A percentile compares a stretch with the other conserved stretches of the same genome.
Evolutionary conservation across 2,113 vertebrate species (phyloP).

Genomic region (Syngnathus scovelli): DNA sequence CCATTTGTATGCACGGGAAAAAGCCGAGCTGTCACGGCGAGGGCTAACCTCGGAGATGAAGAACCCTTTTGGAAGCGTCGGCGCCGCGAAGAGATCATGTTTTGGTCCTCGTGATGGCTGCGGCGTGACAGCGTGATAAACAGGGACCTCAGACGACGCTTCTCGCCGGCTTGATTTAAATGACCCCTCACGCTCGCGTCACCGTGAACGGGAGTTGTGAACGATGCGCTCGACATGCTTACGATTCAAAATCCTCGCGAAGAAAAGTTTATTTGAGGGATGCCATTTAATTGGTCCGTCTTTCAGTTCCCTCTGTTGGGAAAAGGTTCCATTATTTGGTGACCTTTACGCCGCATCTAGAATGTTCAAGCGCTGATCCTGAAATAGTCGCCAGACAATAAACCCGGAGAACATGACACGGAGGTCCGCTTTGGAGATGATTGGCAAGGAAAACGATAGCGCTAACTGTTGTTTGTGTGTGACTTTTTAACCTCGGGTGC

Average conservation of each 20-base stretch:
- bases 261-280: conserved; percentile 15
- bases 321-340: neutral
- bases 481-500: conserved; percentile 24
- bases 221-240: conserved; percentile 30
- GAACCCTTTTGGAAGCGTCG: conserved; percentile 42
- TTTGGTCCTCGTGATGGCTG: conserved; percentile 53
- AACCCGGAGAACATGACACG: conserved; percentile 8
- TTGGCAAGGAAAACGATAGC: conserved; percentile 5
- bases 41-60: conserved; percentile 61
- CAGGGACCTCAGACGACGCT: conserved; percentile 27
- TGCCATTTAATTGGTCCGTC: neutral
- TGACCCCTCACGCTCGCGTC: conserved; percentile 26
- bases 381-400: conserved; percentile 3
- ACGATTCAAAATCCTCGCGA: conserved; percentile 19
- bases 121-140: conserved; percentile 54
- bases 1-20: conserved; percentile 55
- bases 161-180: conserved; percentile 51
- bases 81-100: conserved; percentile 55
- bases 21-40: conserved; percentile 45
- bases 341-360: neutral
- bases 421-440: neutral
- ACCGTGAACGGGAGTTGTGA: conserved; percentile 39
- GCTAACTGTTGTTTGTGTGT: neutral
- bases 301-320: neutral
- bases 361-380: neutral